A percentile compares a stretch with the other conserved stretches of the same genome.
Evolutionary conservation across 2,888 invertebrate genomes (phyloP).

Genomic region (Troglohyphantes excavatus): DNA sequence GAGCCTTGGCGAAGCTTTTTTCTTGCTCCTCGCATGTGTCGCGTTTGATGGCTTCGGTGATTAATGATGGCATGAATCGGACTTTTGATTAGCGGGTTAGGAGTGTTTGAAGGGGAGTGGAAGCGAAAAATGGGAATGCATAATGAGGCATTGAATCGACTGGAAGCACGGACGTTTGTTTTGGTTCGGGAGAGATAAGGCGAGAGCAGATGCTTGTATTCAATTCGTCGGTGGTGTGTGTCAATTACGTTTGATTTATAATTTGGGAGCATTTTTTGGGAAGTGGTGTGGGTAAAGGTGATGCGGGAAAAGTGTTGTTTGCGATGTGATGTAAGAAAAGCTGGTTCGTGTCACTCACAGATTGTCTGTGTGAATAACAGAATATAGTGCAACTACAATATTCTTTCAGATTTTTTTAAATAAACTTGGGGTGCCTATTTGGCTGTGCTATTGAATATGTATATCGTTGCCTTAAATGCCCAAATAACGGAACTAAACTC

Average conservation of each 20-base stretch:
- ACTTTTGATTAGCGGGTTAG: slow-evolving; percentile 61
- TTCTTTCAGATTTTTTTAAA: no score
- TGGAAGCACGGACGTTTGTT: slow-evolving; percentile 1
- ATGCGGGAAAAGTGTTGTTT: no score
- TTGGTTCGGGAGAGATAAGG: neutral
- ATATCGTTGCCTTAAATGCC: no score
- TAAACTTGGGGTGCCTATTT: no score
- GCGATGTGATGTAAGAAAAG: no score
- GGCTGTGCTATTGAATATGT: no score
- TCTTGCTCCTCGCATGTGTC: slow-evolving; percentile 21
- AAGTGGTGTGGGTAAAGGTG: neutral
- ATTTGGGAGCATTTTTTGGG: neutral
- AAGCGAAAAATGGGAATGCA: slow-evolving; percentile 45
- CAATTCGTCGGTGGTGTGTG: neutral
- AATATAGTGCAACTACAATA: no score
- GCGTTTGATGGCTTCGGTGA: slow-evolving; percentile 48
- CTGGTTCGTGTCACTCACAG: no score
- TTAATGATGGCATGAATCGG: slow-evolving; percentile 39
- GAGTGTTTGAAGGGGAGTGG: neutral
- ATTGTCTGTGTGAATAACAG: no score
- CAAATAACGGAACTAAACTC: no score
- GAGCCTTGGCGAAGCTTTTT: slow-evolving; percentile 26
- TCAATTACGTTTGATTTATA: neutral
- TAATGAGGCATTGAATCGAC: slow-evolving; percentile 14
- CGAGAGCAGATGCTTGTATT: neutral